These are phyloP conservation scores for Papilio protenor DNA, from an alignment of 2,888 invertebrate genomes.

Conservation along the genomic window DNA sequence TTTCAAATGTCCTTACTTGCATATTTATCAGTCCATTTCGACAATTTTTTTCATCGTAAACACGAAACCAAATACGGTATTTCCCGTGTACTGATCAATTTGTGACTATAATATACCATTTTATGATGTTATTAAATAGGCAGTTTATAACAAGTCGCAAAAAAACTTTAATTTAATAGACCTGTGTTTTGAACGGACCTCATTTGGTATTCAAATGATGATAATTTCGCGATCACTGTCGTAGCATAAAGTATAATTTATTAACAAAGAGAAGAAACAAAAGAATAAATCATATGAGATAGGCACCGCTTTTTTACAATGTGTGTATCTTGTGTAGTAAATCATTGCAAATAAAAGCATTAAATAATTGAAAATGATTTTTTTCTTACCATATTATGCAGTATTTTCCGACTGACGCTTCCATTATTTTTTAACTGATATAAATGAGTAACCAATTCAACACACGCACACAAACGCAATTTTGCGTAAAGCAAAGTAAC, in stretches of 20 bases:
- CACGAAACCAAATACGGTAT: background rate
- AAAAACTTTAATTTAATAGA: background rate
- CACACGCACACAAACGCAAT: conserved; percentile 13
- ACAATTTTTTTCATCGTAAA: background rate
- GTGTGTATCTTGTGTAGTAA: background rate
- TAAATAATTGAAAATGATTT: background rate
- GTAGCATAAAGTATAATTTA: conserved; percentile 23
- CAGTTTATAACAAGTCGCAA: background rate
- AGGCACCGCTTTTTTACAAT: conserved; percentile 14
- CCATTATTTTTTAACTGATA: conserved; percentile 5
- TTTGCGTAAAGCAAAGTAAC: conserved; percentile 32
- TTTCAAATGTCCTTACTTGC: background rate
- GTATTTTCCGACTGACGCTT: background rate
- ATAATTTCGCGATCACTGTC: background rate
- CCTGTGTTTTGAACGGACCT: background rate
- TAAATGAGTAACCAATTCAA: conserved; percentile 13
- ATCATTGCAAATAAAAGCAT: background rate
- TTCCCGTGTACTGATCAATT: background rate
- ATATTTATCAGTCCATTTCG: background rate
- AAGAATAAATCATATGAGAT: conserved; percentile 35
- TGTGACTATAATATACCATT: conserved; percentile 2
- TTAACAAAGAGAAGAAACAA: conserved; percentile 12
- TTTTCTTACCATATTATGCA: background rate
- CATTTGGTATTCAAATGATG: conserved; percentile 38
- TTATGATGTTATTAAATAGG: background rate